Percentiles rank a stretch among this genome's conserved stretches.
Conservation (phyloP, 2,888 invertebrate genomes). For the Spisula subtruncata region DNA sequence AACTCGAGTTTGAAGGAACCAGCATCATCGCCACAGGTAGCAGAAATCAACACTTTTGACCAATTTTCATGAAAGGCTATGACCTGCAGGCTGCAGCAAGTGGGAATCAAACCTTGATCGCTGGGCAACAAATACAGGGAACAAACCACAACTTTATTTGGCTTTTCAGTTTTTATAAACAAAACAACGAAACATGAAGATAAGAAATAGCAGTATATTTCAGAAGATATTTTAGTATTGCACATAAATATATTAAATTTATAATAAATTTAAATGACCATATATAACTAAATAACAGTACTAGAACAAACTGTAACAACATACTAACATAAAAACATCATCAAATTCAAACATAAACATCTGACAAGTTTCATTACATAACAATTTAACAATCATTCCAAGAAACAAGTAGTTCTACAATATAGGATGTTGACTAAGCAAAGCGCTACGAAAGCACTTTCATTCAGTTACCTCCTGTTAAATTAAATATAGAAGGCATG, state of each 20-base stretch:
- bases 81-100: neutral
- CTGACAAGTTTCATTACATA: no score
- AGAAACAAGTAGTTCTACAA: no score
- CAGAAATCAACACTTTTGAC: neutral
- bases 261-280: slow-evolving; percentile 2
- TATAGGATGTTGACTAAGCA: no score
- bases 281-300: slow-evolving; percentile 15
- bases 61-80: neutral
- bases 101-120: neutral
- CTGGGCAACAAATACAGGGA: neutral
- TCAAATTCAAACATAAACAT: no score
- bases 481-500: no score
- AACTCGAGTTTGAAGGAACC: no score
- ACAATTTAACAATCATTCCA: no score
- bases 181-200: neutral
- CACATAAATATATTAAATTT: slow-evolving; percentile 20
- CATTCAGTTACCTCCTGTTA: no score
- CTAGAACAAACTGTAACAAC: slow-evolving; percentile 1
- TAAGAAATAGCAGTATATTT: slow-evolving; percentile 20
- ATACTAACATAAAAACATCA: neutral
- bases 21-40: neutral
- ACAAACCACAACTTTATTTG: neutral
- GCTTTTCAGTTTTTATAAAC: neutral
- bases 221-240: slow-evolving; percentile 9
- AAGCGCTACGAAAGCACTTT: no score